Conservation (phyloP, 2,888 invertebrate species). For the Cynaeus angustus region DNA sequence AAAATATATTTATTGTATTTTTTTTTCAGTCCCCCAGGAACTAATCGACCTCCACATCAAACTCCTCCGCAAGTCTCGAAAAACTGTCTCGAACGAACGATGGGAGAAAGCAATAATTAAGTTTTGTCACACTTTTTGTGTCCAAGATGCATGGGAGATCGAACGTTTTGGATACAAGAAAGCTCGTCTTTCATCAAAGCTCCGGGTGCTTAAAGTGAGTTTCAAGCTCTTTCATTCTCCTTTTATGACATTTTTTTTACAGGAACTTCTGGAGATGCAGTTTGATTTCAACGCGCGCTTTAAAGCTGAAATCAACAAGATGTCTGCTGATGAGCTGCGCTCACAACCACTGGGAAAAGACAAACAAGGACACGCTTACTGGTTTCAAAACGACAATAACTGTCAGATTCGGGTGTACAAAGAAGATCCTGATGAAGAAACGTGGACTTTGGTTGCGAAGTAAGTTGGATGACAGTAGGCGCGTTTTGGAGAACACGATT, state of each 20-base stretch:
- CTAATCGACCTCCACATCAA: conserved; percentile 92
- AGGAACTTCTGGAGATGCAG: conserved; percentile 94
- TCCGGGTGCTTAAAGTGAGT: conserved; percentile 90
- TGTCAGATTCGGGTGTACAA: conserved; percentile 93
- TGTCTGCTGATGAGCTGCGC: conserved; percentile 86
- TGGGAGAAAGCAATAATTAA: conserved; percentile 94
- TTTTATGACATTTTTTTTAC: conserved; percentile 61
- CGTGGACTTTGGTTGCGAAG: conserved; percentile 94
- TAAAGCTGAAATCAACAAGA: conserved; percentile 88
- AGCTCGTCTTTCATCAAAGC: conserved; percentile 89
- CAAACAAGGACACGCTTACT: conserved; percentile 92
- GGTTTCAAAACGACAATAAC: conserved; percentile 92
- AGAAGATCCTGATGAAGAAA: conserved; percentile 97
- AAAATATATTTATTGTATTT: no score
- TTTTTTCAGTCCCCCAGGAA: conserved; percentile 82
- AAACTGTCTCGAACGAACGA: conserved; percentile 86
- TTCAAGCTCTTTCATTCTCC: not conserved
- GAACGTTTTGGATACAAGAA: conserved; percentile 97
- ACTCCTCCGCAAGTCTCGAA: conserved; percentile 89
- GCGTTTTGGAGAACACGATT: conserved; percentile 15
- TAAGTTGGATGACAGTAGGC: conserved; percentile 68
- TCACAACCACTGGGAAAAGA: conserved; percentile 94
- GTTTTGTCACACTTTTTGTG: conserved; percentile 92
- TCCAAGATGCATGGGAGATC: conserved; percentile 96
- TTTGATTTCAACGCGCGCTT: conserved; percentile 96